Base-by-base conservation (phyloP, 2,888 invertebrate genomes). In the Dioctria rufipes region DNA sequence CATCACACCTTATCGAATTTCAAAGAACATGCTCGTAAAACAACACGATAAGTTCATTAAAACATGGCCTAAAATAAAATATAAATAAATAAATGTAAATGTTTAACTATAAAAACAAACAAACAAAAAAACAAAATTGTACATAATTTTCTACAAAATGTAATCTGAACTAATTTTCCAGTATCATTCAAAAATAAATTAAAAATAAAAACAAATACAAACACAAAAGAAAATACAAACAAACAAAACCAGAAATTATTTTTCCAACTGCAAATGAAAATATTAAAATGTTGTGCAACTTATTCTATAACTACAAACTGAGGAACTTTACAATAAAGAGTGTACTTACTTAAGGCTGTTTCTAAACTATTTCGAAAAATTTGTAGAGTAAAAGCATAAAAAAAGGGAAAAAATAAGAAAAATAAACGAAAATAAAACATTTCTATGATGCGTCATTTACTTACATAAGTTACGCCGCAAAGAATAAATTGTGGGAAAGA, bases 281-380 rank as follows among this genome's bases (percentile, higher is more conserved):
- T 46, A 66, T 66, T 46, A 77, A 63, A 77, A 63, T 25, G 54
- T 77, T 77, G 77, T 77, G 61, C 46, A 63, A 77, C 39, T 46
- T 61, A 61, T 77, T 77, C 77, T 63, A 66, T 77, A 75, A 75
- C 67, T 80, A 81, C 66, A 82, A 58, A 58, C 66, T 81, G 58
- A 81, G 54, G 63, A 81, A 81, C 77, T 77, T 84, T 78, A 81
- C 78, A 80, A 83, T 80, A 81, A 80, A 79, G 81, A 83, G 83
- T 83, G 83, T 83, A 83, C 82, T 82, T 83, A 82, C 73, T 80
- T 81, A 82, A 81, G 83, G 83, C 83, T 83, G 83, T 82, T 83
- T 80, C 77, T 71, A 83, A 83, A 82, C 81, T 83, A 63, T 77
- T 77, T 63, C 63, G 63, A 43, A 8, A 66, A 66, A 63, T 58